These are phyloP conservation scores for Drosophila nigricruria DNA, from an alignment of 2,888 invertebrate genomes.

Conservation along the genomic window DNA sequence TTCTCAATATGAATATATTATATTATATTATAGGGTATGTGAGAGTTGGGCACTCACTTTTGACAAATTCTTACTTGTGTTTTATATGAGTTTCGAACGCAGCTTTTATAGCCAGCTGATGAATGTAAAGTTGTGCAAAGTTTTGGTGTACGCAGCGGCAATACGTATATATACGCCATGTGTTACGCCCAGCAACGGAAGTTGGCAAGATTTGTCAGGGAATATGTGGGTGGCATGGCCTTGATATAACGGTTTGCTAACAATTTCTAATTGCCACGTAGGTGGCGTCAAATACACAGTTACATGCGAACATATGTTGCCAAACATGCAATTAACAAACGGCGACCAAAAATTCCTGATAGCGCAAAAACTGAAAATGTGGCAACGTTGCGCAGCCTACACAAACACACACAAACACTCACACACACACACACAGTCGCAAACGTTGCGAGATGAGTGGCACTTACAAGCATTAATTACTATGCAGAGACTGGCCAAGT, in stretches of 20 bases:
- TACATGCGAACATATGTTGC: slow-evolving; percentile 63
- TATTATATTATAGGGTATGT: neutral
- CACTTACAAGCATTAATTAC: slow-evolving; percentile 77
- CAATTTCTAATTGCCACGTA: slow-evolving; percentile 65
- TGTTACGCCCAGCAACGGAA: slow-evolving; percentile 39
- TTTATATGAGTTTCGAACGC: slow-evolving; percentile 22
- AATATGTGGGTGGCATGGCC: slow-evolving; percentile 28
- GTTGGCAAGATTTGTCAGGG: slow-evolving; percentile 27
- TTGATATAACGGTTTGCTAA: slow-evolving; percentile 49
- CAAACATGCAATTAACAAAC: slow-evolving; percentile 77
- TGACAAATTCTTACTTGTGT: neutral
- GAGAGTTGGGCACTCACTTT: neutral
- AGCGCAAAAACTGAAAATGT: slow-evolving; percentile 43
- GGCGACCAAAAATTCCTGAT: slow-evolving; percentile 36
- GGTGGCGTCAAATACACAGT: slow-evolving; percentile 32
- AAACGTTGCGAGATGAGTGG: slow-evolving; percentile 47
- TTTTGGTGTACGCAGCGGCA: slow-evolving; percentile 42
- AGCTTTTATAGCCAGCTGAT: slow-evolving; percentile 68
- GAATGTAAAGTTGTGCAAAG: slow-evolving; percentile 69
- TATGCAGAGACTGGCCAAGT: slow-evolving; percentile 67
- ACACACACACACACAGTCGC: slow-evolving; percentile 9
- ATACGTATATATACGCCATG: slow-evolving; percentile 77
- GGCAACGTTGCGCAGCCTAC: slow-evolving; percentile 42
- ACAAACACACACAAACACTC: neutral
- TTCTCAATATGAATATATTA: neutral